These are phyloP conservation scores for Oxyscelio sp. DNA, from an alignment of 2,888 invertebrate species.

Conservation along the genomic window DNA sequence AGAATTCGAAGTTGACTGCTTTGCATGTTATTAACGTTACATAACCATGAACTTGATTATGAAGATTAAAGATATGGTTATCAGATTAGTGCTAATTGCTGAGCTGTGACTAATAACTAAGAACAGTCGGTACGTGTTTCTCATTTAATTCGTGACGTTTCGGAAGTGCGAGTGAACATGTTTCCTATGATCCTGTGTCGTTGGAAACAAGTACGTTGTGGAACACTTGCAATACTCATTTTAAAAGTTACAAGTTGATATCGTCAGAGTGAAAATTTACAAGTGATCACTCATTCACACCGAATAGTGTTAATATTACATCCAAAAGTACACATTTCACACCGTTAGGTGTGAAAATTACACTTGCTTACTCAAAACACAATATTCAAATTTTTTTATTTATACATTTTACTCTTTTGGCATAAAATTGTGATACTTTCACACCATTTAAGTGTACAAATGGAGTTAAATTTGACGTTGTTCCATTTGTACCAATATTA, in stretches of 20 bases:
- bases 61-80: conserved; percentile 55
- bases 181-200: background rate
- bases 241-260: background rate
- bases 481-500: too few species aligned
- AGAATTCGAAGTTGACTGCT: background rate
- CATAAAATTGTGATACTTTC: too few species aligned
- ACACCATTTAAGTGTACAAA: too few species aligned
- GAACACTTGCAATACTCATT: background rate
- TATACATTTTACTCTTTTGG: too few species aligned
- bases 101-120: conserved; percentile 48
- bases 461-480: too few species aligned
- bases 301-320: too few species aligned
- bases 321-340: too few species aligned
- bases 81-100: conserved; percentile 50
- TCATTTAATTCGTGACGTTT: conserved; percentile 49
- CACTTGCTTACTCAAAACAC: too few species aligned
- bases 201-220: background rate
- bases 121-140: conserved; percentile 37
- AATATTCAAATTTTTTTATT: too few species aligned
- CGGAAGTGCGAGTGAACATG: conserved; percentile 9
- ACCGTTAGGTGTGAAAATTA: too few species aligned
- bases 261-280: too few species aligned
- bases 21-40: conserved; percentile 10
- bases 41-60: conserved; percentile 56
- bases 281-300: too few species aligned